Percentiles rank a stretch among this genome's conserved stretches.
Evolutionary conservation across 2,797 vertebrate genomes (phyloP).

Genomic region (Malacoraja senta): DNA sequence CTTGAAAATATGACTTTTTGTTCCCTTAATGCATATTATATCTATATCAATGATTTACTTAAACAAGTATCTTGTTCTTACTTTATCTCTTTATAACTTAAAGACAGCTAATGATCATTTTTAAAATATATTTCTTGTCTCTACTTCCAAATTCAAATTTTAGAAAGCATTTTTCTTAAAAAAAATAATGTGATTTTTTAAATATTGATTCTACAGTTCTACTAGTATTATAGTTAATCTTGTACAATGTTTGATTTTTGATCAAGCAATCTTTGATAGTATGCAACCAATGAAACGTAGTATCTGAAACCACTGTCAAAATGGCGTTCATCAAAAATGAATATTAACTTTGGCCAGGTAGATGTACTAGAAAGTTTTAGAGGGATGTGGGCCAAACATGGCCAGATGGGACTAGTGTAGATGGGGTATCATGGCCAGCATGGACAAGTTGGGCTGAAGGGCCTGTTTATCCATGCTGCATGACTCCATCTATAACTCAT

Average conservation of each 20-base stretch:
- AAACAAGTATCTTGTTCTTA: no score
- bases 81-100: neutral
- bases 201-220: neutral
- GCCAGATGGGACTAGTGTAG: no score
- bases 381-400: no score
- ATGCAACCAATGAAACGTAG: neutral
- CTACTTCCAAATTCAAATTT: neutral
- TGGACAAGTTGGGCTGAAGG: no score
- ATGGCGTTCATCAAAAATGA: neutral
- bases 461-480: no score
- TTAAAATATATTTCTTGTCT: neutral
- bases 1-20: no score
- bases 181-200: neutral
- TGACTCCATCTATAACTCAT: neutral
- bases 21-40: no score
- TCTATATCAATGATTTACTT: no score
- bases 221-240: neutral
- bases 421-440: no score
- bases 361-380: no score
- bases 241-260: neutral
- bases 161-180: neutral
- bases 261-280: neutral
- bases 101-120: neutral
- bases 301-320: neutral
- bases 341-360: neutral